phyloP scores from a whole-genome alignment of 2,113 vertebrate species.

The Laticauda colubrina region DNA sequence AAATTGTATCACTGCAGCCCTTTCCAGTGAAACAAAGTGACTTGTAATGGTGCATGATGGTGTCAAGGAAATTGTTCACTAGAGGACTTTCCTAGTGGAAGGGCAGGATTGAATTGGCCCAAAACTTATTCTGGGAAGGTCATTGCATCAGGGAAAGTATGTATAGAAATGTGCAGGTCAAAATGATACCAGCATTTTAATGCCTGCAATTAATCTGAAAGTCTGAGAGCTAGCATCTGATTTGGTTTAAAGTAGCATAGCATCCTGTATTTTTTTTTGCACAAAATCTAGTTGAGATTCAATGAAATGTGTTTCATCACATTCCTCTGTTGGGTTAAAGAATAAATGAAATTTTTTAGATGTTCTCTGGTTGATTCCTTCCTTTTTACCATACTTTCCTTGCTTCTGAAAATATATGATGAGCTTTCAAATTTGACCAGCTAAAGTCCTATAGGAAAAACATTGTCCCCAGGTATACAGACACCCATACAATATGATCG shows the following conservation, averaged over 20 bases:
- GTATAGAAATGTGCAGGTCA: not conserved
- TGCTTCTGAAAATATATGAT: not conserved
- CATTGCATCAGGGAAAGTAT: too few relatives aligned
- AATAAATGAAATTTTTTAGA: not conserved
- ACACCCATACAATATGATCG: not conserved
- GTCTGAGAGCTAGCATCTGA: not conserved
- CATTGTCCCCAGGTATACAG: not conserved
- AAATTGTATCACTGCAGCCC: not conserved
- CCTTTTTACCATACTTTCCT: not conserved
- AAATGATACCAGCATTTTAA: not conserved
- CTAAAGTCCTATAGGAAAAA: not conserved
- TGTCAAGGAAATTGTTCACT: not conserved
- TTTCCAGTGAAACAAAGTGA: not conserved
- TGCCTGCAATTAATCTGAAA: not conserved
- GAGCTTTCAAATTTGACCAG: not conserved
- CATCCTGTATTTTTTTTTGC: not conserved
- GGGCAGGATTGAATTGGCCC: not conserved
- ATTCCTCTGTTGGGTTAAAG: not conserved
- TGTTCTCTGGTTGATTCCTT: not conserved
- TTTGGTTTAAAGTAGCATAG: not conserved
- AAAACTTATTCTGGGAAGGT: not conserved
- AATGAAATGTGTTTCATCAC: too few relatives aligned
- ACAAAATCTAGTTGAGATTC: not conserved
- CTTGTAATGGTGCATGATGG: constrained; percentile 1
- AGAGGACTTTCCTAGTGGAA: not conserved